Conservation (phyloP, 2,888 invertebrate genomes). For the Rhopalosiphum nymphaeae region DNA sequence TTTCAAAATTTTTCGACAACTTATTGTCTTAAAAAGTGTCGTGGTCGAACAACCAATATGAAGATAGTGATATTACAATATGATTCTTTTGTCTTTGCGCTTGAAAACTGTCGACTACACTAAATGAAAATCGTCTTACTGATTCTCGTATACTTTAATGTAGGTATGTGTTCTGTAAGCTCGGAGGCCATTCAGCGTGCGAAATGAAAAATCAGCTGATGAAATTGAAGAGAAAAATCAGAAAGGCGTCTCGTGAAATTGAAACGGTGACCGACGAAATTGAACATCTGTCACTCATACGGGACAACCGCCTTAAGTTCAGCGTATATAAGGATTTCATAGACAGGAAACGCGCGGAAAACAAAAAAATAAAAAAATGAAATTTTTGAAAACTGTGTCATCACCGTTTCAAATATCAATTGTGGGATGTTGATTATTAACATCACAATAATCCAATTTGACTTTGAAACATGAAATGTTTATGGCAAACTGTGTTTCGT, state of each 20-base stretch:
- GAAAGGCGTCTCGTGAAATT: not conserved
- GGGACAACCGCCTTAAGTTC: not conserved
- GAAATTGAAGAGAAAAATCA: not conserved
- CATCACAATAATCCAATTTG: not conserved
- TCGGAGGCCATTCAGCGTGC: not conserved
- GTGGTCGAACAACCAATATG: not conserved
- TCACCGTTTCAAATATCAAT: not conserved
- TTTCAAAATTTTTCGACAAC: not conserved
- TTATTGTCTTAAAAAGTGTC: not conserved
- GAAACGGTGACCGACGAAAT: conserved; percentile 10
- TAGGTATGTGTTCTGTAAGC: not conserved
- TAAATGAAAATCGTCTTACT: not conserved
- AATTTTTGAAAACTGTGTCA: not conserved
- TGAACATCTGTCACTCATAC: conserved; percentile 25
- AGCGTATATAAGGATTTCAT: not conserved
- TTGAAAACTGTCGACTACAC: not conserved
- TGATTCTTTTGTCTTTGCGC: not conserved
- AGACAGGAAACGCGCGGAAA: not conserved
- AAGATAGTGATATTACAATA: not conserved
- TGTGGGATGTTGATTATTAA: not conserved
- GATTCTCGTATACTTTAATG: not conserved
- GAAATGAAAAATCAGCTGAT: not conserved
- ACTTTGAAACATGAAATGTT: not conserved
- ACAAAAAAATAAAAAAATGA: not conserved
- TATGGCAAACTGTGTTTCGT: not conserved